Conservation (phyloP, 2,888 invertebrate genomes). For the Coleophora deauratella region DNA sequence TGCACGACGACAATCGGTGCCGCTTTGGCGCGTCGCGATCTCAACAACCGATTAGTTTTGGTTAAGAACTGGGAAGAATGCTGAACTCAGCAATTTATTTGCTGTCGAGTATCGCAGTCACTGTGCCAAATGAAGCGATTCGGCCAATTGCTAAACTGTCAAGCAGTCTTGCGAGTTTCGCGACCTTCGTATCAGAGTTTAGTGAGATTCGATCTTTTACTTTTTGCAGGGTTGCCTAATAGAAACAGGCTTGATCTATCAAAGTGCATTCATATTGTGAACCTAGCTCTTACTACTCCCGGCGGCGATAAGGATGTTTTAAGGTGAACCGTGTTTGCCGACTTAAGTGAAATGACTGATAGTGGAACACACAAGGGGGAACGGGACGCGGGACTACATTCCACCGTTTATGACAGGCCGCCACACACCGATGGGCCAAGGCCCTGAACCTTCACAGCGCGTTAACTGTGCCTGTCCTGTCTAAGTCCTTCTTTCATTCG, state of each 20-base stretch:
- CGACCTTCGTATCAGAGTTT: too few relatives aligned
- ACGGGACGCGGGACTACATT: constrained; percentile 36
- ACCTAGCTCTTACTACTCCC: too few relatives aligned
- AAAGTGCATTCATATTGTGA: too few relatives aligned
- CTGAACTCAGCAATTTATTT: background rate
- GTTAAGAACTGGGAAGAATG: background rate
- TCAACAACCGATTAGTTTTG: constrained; percentile 27
- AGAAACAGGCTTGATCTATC: too few relatives aligned
- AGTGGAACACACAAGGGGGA: constrained; percentile 23
- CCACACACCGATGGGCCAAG: constrained; percentile 26
- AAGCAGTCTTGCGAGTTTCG: too few relatives aligned
- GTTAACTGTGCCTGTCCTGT: constrained; percentile 12
- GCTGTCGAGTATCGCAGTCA: background rate
- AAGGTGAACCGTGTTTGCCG: constrained; percentile 34
- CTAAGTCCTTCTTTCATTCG: constrained; percentile 27
- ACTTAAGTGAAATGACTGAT: constrained; percentile 34
- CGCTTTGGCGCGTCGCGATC: constrained; percentile 35
- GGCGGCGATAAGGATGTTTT: constrained; percentile 8
- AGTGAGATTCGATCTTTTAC: too few relatives aligned
- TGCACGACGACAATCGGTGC: constrained; percentile 49
- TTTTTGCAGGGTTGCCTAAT: too few relatives aligned
- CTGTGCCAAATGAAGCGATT: constrained; percentile 6
- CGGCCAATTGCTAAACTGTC: constrained; percentile 6
- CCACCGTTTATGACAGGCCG: constrained; percentile 42
- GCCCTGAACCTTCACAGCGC: constrained; percentile 27